Percentiles rank a stretch among this genome's conserved stretches.
Conservation (phyloP, 2,113 vertebrate genomes). For the Ailurus styani region DNA sequence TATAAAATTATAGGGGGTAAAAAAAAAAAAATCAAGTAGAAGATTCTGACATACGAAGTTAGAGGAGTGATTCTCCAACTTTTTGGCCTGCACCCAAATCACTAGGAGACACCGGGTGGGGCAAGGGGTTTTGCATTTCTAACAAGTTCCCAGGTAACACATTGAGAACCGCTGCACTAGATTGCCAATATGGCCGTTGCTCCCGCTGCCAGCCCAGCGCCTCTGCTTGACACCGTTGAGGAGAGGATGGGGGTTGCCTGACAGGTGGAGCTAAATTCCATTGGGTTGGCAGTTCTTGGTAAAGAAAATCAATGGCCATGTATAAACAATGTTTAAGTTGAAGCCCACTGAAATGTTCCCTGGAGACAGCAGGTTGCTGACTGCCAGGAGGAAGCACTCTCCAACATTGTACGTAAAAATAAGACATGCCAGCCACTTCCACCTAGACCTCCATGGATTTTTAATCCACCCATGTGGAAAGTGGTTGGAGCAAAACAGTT, state of each 20-base stretch:
- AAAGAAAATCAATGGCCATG: slow-evolving; percentile 33
- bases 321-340: slow-evolving; percentile 32
- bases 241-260: background rate
- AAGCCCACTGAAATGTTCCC: slow-evolving; percentile 33
- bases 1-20: background rate
- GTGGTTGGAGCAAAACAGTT: background rate
- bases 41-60: background rate
- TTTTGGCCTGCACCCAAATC: background rate
- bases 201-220: background rate
- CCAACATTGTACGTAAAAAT: background rate
- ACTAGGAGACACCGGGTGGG: background rate
- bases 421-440: background rate
- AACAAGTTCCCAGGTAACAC: background rate
- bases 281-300: slow-evolving; percentile 31
- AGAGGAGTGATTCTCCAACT: background rate
- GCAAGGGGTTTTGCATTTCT: background rate
- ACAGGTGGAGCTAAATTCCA: slow-evolving; percentile 30
- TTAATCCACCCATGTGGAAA: background rate
- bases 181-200: background rate
- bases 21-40: background rate
- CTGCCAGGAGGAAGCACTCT: background rate
- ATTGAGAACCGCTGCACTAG: background rate
- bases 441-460: background rate
- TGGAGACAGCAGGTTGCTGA: background rate
- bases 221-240: background rate